Conservation (phyloP, 2,113 vertebrate species). For the Lampris megalopsis region DNA sequence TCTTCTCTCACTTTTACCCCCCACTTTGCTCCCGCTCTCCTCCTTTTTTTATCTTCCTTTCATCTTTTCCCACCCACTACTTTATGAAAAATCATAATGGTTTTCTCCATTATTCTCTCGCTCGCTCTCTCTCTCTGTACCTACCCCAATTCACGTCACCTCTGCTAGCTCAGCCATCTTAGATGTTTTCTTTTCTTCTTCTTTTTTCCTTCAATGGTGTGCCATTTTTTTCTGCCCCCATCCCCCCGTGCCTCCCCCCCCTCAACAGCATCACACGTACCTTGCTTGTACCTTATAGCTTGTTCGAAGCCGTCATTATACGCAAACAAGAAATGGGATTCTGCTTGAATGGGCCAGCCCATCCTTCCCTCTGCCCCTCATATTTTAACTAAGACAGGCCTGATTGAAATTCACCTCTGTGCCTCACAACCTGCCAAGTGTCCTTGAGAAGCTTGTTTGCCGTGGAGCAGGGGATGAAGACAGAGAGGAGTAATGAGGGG, state of each 20-base stretch:
- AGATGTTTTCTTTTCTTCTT: no score
- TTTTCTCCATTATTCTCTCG: slow-evolving; percentile 32
- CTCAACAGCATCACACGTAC: background rate
- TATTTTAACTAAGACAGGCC: slow-evolving; percentile 57
- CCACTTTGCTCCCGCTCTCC: background rate
- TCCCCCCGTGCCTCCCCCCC: background rate
- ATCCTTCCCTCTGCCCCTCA: slow-evolving; percentile 26
- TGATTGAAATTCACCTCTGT: slow-evolving; percentile 66
- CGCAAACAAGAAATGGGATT: slow-evolving; percentile 60
- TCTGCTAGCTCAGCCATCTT: background rate
- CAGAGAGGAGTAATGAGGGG: slow-evolving; percentile 43
- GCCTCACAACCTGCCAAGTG: slow-evolving; percentile 56
- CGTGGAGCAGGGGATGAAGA: slow-evolving; percentile 62
- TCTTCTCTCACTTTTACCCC: slow-evolving; percentile 12
- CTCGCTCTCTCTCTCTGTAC: slow-evolving; percentile 15
- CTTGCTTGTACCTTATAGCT: slow-evolving; percentile 8
- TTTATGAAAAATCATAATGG: slow-evolving; percentile 49
- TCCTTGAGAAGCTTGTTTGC: slow-evolving; percentile 66
- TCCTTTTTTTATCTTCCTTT: slow-evolving; percentile 37
- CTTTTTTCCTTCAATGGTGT: background rate
- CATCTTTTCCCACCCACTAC: slow-evolving; percentile 45
- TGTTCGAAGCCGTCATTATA: slow-evolving; percentile 42
- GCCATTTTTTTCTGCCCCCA: background rate
- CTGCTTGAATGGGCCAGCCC: slow-evolving; percentile 47
- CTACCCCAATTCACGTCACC: slow-evolving; percentile 11